These are phyloP conservation scores for Megatriorchis doriae DNA, from an alignment of 2,113 vertebrate species.

Conservation along the genomic window DNA sequence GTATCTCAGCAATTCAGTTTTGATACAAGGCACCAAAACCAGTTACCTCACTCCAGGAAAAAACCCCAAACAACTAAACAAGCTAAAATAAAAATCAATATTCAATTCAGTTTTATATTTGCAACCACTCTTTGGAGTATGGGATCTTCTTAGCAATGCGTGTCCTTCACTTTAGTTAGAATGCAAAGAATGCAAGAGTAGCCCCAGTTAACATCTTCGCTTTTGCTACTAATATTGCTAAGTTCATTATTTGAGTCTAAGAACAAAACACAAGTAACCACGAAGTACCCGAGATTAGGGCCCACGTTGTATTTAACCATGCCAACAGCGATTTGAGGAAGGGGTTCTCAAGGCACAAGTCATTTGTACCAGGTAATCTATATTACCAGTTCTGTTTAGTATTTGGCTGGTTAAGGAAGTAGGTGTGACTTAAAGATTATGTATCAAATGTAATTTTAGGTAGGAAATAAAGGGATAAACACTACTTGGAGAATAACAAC, in stretches of 20 bases:
- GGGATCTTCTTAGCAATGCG: background rate
- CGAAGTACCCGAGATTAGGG: background rate
- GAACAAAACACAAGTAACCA: background rate
- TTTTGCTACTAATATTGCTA: background rate
- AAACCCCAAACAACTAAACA: background rate
- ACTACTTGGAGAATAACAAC: background rate
- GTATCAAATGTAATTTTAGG: background rate
- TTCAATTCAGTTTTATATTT: background rate
- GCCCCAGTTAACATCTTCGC: background rate
- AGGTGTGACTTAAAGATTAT: background rate
- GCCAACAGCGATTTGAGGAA: background rate
- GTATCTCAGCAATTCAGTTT: background rate
- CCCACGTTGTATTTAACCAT: background rate
- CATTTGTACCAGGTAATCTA: background rate
- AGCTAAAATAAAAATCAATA: conserved; percentile 2
- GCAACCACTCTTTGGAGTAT: background rate
- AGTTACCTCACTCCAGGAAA: background rate
- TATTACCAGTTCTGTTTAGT: background rate
- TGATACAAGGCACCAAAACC: background rate
- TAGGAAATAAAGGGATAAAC: background rate
- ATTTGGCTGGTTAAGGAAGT: background rate
- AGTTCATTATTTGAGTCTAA: background rate
- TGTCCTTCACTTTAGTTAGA: background rate
- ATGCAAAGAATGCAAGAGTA: background rate
- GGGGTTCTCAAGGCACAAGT: background rate